Evolutionary conservation across 2,888 invertebrate species (phyloP).

Genomic region (Diarsia brunnea): DNA sequence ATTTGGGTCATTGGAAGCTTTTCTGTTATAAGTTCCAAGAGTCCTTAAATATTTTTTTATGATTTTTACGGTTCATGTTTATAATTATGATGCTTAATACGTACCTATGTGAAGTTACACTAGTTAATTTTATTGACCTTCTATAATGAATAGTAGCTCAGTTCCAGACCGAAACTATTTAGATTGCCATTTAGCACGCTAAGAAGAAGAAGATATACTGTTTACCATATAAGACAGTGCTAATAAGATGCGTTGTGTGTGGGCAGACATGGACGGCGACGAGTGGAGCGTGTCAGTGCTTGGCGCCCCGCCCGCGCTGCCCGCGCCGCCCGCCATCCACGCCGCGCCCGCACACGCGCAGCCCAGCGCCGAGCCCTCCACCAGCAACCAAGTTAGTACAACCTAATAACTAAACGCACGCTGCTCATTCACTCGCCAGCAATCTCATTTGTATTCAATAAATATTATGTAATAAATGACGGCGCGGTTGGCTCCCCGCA

Average conservation of each 20-base stretch:
- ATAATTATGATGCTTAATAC: neutral
- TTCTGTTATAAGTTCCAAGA: too few species aligned
- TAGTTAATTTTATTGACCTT: neutral
- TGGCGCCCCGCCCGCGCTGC: constrained; percentile 68
- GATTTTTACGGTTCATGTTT: too few species aligned
- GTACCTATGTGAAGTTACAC: neutral
- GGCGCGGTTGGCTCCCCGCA: too few species aligned
- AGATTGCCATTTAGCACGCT: too few species aligned
- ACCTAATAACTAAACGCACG: neutral
- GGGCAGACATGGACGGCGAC: constrained; percentile 72
- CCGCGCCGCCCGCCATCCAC: neutral
- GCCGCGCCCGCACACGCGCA: constrained; percentile 22
- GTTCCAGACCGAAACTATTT: too few species aligned
- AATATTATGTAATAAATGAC: too few species aligned
- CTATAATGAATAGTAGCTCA: too few species aligned
- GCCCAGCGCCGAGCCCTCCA: constrained; percentile 66
- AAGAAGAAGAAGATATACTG: neutral
- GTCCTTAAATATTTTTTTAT: too few species aligned
- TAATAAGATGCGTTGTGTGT: neutral
- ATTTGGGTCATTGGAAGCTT: too few species aligned
- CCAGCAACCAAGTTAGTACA: constrained; percentile 57
- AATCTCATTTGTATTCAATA: too few species aligned
- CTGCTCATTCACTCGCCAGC: too few species aligned
- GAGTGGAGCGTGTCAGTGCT: constrained; percentile 76
- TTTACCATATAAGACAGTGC: neutral